Conservation (phyloP, 2,888 invertebrate species). For the Himalopsyche tibetana region DNA sequence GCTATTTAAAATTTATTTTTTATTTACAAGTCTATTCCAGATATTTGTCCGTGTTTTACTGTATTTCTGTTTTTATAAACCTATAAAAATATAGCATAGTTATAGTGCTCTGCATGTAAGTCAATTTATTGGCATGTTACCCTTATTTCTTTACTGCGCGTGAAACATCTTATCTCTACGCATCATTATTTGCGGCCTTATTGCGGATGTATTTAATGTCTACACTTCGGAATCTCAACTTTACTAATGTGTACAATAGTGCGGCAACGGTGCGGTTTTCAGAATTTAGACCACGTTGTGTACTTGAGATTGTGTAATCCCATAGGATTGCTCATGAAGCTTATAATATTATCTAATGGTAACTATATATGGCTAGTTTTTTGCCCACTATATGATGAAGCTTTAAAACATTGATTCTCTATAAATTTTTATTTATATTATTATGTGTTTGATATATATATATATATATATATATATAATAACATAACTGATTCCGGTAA, state of each 20-base stretch:
- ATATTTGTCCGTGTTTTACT: too few species aligned
- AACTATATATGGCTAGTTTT: not conserved
- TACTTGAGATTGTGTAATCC: constrained; percentile 40
- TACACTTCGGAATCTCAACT: constrained; percentile 29
- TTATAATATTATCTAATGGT: not conserved
- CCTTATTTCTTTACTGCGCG: not conserved
- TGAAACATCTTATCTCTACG: not conserved
- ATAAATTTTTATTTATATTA: too few species aligned
- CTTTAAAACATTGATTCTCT: not conserved
- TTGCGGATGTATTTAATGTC: constrained; percentile 37
- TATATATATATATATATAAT: too few species aligned
- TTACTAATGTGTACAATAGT: constrained; percentile 34
- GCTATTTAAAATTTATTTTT: too few species aligned
- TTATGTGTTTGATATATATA: not conserved
- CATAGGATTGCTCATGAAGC: constrained; percentile 13
- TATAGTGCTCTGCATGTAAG: not conserved
- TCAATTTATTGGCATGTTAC: not conserved
- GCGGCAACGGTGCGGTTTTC: not conserved
- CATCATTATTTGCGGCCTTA: constrained; percentile 5
- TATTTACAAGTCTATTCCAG: too few species aligned
- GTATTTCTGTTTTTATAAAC: too few species aligned
- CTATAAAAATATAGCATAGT: too few species aligned
- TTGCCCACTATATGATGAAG: not conserved
- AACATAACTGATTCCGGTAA: too few species aligned
- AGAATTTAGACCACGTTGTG: constrained; percentile 18